A percentile compares a stretch with the other conserved stretches of the same genome.
Conservation (phyloP, 2,888 invertebrate species). For the Campoletis raptor region DNA sequence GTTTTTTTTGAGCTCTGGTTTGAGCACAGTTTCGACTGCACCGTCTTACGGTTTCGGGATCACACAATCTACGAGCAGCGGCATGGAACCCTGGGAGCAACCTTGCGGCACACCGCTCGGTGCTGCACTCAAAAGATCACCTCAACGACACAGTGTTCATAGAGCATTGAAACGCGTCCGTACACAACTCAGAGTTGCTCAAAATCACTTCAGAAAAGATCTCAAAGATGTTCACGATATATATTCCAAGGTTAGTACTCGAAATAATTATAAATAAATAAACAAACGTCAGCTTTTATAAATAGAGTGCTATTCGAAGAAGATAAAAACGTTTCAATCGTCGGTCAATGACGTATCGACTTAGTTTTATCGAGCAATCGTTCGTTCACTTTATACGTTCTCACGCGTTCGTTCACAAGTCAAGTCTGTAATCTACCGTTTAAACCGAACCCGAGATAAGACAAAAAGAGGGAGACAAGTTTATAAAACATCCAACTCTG, state of each 20-base stretch:
- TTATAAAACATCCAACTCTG: conserved; percentile 73
- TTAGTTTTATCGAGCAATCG: conserved; percentile 66
- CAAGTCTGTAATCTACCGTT: conserved; percentile 60
- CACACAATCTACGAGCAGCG: conserved; percentile 68
- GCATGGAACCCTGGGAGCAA: conserved; percentile 81
- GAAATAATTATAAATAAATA: background rate
- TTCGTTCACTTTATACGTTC: conserved; percentile 64
- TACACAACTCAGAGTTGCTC: conserved; percentile 83
- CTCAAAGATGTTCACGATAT: conserved; percentile 80
- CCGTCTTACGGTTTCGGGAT: conserved; percentile 77
- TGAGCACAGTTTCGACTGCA: conserved; percentile 76
- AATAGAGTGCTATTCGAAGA: background rate
- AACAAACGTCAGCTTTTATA: background rate
- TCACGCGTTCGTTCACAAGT: conserved; percentile 63
- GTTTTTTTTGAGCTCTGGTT: conserved; percentile 80
- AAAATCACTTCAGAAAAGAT: conserved; percentile 81
- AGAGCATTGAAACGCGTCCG: conserved; percentile 81
- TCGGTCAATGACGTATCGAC: conserved; percentile 69
- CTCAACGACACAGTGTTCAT: conserved; percentile 81
- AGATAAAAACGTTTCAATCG: conserved; percentile 32
- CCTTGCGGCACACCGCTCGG: conserved; percentile 82
- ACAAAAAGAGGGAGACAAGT: conserved; percentile 52
- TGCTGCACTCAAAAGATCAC: conserved; percentile 75
- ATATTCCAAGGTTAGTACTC: conserved; percentile 81
- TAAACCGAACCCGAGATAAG: conserved; percentile 72